These are phyloP conservation scores for Scaptomyza cyrtandrae DNA, from an alignment of 2,888 invertebrate genomes.

Conservation along the genomic window DNA sequence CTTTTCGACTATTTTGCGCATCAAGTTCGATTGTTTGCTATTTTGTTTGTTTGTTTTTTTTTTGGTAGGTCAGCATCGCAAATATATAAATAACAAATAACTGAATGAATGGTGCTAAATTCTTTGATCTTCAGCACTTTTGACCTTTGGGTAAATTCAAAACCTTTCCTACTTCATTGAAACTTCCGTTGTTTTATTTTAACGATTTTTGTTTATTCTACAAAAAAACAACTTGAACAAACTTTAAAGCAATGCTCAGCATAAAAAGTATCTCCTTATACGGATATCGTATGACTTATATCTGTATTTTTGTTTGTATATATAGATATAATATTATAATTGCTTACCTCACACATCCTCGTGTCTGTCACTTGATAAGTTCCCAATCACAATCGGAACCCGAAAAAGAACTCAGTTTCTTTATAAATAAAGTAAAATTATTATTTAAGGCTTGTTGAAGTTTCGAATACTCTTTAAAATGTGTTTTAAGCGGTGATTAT, in stretches of 20 bases:
- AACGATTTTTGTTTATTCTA: slow-evolving; percentile 17
- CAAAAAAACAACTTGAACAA: slow-evolving; percentile 19
- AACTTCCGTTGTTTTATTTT: slow-evolving; percentile 57
- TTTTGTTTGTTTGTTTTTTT: slow-evolving; percentile 3
- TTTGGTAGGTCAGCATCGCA: slow-evolving; percentile 36
- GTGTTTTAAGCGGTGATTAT: no score
- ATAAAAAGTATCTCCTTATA: slow-evolving; percentile 21
- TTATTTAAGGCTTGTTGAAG: neutral
- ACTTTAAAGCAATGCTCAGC: slow-evolving; percentile 34
- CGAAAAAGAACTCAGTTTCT: neutral
- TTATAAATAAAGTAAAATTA: neutral
- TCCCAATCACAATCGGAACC: slow-evolving; percentile 8
- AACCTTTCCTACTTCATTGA: neutral
- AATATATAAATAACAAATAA: slow-evolving; percentile 12
- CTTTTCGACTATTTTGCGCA: slow-evolving; percentile 32
- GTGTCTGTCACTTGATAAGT: slow-evolving; percentile 57
- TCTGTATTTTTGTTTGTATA: neutral
- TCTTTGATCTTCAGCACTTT: slow-evolving; percentile 1
- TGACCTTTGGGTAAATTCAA: slow-evolving; percentile 39
- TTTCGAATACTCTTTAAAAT: neutral
- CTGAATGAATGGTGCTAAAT: slow-evolving; percentile 32
- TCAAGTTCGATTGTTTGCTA: slow-evolving; percentile 39
- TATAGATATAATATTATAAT: slow-evolving; percentile 37
- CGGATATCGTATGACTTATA: slow-evolving; percentile 46
- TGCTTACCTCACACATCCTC: slow-evolving; percentile 56